phyloP scores from a whole-genome alignment of 2,888 invertebrate genomes.

The Osmoderma eremita region DNA sequence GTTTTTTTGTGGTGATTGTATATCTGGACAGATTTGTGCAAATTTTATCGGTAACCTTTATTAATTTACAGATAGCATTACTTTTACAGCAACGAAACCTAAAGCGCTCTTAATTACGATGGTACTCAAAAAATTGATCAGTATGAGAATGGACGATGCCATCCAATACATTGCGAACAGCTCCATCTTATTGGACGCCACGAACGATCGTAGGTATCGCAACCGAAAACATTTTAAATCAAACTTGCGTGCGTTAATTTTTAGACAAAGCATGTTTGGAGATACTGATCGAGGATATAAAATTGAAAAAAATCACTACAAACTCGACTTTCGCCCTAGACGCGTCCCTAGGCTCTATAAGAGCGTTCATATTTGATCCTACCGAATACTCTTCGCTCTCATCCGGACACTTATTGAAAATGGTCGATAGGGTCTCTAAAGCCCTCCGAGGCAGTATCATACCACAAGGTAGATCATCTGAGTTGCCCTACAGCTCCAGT shows the following conservation, averaged over 20 bases:
- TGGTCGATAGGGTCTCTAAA: background rate
- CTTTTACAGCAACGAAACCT: slow-evolving; percentile 72
- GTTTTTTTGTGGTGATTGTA: too few relatives aligned
- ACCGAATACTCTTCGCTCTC: slow-evolving; percentile 41
- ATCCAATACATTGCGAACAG: slow-evolving; percentile 56
- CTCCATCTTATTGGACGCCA: slow-evolving; percentile 60
- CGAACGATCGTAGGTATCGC: slow-evolving; percentile 56
- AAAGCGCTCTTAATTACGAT: slow-evolving; percentile 69
- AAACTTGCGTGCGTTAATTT: slow-evolving; percentile 32
- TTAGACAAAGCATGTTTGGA: slow-evolving; percentile 73
- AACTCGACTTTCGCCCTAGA: slow-evolving; percentile 61
- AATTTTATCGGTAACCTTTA: background rate
- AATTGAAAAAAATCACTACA: slow-evolving; percentile 59
- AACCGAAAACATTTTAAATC: background rate
- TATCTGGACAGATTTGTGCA: background rate
- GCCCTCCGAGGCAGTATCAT: background rate
- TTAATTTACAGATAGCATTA: slow-evolving; percentile 66
- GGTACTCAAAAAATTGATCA: slow-evolving; percentile 61
- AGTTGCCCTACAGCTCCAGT: slow-evolving; percentile 27
- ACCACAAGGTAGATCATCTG: background rate
- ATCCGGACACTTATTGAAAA: background rate
- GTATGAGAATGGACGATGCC: slow-evolving; percentile 55
- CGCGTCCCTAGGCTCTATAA: slow-evolving; percentile 62
- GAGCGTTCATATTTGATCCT: slow-evolving; percentile 66
- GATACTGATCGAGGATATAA: slow-evolving; percentile 68